Base-by-base conservation (phyloP, 2,888 invertebrate species). In the Drosophila neotestacea region DNA sequence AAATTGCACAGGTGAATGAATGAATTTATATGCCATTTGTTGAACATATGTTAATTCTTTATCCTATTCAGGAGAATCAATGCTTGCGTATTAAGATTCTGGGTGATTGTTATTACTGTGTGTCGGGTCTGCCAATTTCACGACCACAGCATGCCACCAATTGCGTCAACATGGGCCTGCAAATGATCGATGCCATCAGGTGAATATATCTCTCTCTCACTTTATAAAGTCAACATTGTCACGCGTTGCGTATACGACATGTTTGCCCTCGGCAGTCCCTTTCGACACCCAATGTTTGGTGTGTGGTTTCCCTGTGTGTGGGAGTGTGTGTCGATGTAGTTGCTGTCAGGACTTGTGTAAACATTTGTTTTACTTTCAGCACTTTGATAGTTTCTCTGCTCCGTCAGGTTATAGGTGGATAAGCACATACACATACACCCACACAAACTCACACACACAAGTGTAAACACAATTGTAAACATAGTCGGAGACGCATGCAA, bases 151-250 rank as follows among this genome's bases (percentile, higher is more conserved):
- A 98, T 91, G 98, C 98, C 0, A 96, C 96, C 92, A 98, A 98
- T 93, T 98, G 98, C 91, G 98, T 98, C 89, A 97, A 97, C 86
- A 98, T 98, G 98, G 98, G 98, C 0, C 93, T 98, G 73, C 96
- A 97, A 92, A 98, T 98, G 98, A 98, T 98, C 79, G 97, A 98
- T 84, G 97, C 98, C 32, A 98, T 98, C 89, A 95, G 96, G 98
- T 98, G 83, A 82, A 80, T 79, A 30, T 28, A 58, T 39, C 63
- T 44, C 34, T 56, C 50, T 50, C 10, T 16, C 28, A 7, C 55
- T 48, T 41, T 62, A 44, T 55, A 51, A 34, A 71, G 72, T 85
- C 72, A 85, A 82, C 69, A 73, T 41, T 69, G 60, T 55, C 46
- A 62, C 67, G 61, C 70, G 61, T 74, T 73, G 56, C 70, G 70